These are phyloP conservation scores for Pangasius djambal DNA, from an alignment of 2,797 vertebrate genomes.

Conservation along the genomic window DNA sequence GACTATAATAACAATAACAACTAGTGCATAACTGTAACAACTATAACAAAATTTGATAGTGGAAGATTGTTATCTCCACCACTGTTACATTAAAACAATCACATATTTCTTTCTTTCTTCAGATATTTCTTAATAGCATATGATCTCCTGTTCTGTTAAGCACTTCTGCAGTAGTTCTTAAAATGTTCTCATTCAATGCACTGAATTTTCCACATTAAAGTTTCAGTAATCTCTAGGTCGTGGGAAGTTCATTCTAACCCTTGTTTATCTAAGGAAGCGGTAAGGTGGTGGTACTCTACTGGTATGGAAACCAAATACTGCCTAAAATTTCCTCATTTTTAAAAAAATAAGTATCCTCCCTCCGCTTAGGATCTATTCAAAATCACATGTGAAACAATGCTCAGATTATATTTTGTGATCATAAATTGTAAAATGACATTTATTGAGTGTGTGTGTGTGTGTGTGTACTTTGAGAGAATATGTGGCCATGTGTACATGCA, in stretches of 20 bases:
- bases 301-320: not conserved
- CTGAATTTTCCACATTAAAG: not conserved
- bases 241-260: too few species aligned
- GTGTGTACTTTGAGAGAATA: conserved; percentile 24
- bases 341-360: too few species aligned
- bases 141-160: not conserved
- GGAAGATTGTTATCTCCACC: not conserved
- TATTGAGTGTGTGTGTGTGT: conserved; percentile 22
- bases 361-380: not conserved
- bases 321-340: not conserved
- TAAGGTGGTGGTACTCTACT: not conserved
- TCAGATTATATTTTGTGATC: not conserved
- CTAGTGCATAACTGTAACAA: not conserved
- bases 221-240: not conserved
- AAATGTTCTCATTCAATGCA: not conserved
- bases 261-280: not conserved
- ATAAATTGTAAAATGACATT: not conserved
- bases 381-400: not conserved
- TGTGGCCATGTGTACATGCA: conserved; percentile 40
- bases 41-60: not conserved
- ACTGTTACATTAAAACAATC: not conserved
- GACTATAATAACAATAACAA: not conserved
- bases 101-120: not conserved
- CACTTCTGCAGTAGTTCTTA: not conserved
- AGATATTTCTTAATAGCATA: not conserved